Percentiles rank a stretch among this genome's conserved stretches.
Conservation (phyloP, 1,140 invertebrate genomes). For the Drosophila bifasciata region DNA sequence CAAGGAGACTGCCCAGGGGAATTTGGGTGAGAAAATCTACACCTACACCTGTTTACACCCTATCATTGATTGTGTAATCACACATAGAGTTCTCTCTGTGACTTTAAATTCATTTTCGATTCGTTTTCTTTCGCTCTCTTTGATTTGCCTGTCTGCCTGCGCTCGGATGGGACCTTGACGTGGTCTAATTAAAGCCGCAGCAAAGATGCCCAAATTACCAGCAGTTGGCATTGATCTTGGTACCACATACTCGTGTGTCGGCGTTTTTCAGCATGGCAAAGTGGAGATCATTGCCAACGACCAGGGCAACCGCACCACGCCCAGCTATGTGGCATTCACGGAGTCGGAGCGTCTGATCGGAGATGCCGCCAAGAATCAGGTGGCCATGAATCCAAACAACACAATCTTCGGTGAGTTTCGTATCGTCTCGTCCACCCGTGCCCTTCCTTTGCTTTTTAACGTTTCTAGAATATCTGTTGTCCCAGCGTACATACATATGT, state of each 20-base stretch:
- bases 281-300: slow-evolving; percentile 97
- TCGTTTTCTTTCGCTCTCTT: slow-evolving; percentile 27
- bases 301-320: slow-evolving; percentile 98
- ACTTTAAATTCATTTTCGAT: slow-evolving; percentile 60
- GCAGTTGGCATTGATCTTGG: slow-evolving; percentile 92
- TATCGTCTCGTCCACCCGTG: neutral
- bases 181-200: slow-evolving; percentile 74
- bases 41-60: neutral
- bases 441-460: neutral
- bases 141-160: neutral
- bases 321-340: slow-evolving; percentile 98
- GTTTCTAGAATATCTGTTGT: neutral
- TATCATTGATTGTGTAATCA: slow-evolving; percentile 53
- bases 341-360: slow-evolving; percentile 97
- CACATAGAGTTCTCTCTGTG: slow-evolving; percentile 26
- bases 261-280: slow-evolving; percentile 94
- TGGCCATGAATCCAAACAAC: slow-evolving; percentile 84
- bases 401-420: slow-evolving; percentile 81
- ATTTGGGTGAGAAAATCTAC: slow-evolving; percentile 50
- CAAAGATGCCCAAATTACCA: slow-evolving; percentile 84
- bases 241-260: slow-evolving; percentile 92
- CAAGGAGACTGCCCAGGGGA: slow-evolving; percentile 5
- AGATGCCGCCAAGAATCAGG: slow-evolving; percentile 93
- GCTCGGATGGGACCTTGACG: slow-evolving; percentile 49
- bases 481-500: neutral